Base-by-base conservation (phyloP, 1,140 invertebrate species). In the Ruditapes philippinarum region DNA sequence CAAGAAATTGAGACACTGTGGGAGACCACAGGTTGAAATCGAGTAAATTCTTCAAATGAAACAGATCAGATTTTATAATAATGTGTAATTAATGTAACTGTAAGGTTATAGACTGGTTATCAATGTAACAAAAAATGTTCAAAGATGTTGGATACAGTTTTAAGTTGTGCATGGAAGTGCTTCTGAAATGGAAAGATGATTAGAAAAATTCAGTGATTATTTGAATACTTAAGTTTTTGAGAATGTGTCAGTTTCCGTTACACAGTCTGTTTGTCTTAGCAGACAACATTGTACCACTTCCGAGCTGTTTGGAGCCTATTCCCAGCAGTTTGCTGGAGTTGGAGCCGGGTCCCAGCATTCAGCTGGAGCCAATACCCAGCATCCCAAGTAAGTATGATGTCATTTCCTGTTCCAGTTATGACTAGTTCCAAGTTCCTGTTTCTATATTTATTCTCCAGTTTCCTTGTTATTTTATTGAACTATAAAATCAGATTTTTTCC, bases 181-280 rank as follows among this genome's bases (percentile, higher is more conserved):
- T n/a, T n/a, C n/a, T n/a, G n/a, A n/a, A n/a, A n/a, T n/a, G n/a
- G n/a, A n/a, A n/a, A n/a, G n/a, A n/a, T n/a, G n/a, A n/a, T n/a
- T n/a, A n/a, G n/a, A n/a, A n/a, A n/a, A 9, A 57, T n/a, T 57
- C 54, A 9, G 54, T 19, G 54, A 57, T 57, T 57, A 33, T 40
- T 70, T 28, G 5, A 70, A 38, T 70, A 3, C 7, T 45, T 31
- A 1, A 31, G 42, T 49, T 40, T 74, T 33, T 7, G 0, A 22
- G 38, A 65, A 81, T 81, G 79, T 81, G 79, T 81, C 79, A 81
- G 57, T 81, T 81, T 81, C 79, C 79, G 5, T 65, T 81, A 65
- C 79, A 81, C 36, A 81, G 38, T 81, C 60, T 81, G 79, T 81
- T 81, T 62, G 31, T 81, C 12, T 81, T 81, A 17, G 25, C 79